Base-by-base conservation (phyloP, 2,797 vertebrate species). In the Mastacembelus armatus region DNA sequence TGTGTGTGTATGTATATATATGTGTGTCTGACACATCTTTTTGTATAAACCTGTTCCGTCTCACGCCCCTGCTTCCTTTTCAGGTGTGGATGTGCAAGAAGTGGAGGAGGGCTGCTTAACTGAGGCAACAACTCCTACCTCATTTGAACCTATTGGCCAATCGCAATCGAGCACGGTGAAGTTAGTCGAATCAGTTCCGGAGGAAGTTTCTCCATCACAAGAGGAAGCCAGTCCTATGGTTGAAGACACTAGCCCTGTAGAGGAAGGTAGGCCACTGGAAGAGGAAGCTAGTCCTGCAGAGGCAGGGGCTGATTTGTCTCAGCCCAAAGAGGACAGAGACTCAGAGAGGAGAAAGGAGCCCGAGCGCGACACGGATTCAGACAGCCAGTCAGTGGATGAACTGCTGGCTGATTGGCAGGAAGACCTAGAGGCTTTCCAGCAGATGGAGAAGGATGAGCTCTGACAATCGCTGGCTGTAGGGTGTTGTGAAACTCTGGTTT, bases 401-500 rank as follows among this genome's bases (percentile, higher is more conserved):
- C 93, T 99, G 87, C 91, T 99, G 84, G 96, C 97, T 78, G 97
- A 99, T 88, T 99, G 98, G 98, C 96, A 91, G 88, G 98, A 99
- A 92, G 98, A 99, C 88, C 94, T 99, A 93, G 97, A 99, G 92
- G 98, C 96, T 1, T 99, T 99, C 92, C 94, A 97, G 94, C 95
- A 98, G 94, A 99, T 99, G 98, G 97, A 98, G 81, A 98, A 96
- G 79, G 98, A 98, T 72, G 98, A 99, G 87, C 96, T 99, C 94
- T 99, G 96, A 99, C 94, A 92, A 76, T 24, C 12, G 32, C 66
- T 50, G 8, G 38, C 52, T 57, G 40, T 26, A 21, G 60, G 38
- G 8, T 39, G 66, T 52, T 72, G 74, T 24, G 47, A 66, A 77
- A 85, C 84, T 74, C 48, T 40, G 54, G 77, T 67, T 43, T 59